phyloP scores from a whole-genome alignment of 2,888 invertebrate species.

The Xestoiulus laeticollis region DNA sequence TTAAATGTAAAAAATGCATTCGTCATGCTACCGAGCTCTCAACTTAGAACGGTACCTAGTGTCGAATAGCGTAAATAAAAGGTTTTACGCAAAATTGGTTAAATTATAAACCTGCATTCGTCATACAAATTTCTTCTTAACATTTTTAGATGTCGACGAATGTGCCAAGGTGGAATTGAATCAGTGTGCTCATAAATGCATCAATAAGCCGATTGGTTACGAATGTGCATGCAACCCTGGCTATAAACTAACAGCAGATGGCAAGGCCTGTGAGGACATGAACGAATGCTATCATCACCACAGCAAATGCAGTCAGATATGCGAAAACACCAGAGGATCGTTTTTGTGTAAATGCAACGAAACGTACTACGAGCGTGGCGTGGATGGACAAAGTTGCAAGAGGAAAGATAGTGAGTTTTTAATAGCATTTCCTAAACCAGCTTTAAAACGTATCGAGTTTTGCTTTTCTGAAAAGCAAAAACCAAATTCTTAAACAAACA shows the following conservation, averaged over 20 bases:
- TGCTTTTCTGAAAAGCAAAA: neutral
- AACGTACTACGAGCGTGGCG: slow-evolving; percentile 81
- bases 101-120: neutral
- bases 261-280: slow-evolving; percentile 81
- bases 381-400: slow-evolving; percentile 89
- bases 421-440: neutral
- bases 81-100: too few relatives aligned
- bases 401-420: slow-evolving; percentile 74
- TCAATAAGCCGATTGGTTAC: slow-evolving; percentile 92
- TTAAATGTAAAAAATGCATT: too few relatives aligned
- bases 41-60: too few relatives aligned
- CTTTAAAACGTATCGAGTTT: neutral
- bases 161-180: slow-evolving; percentile 89
- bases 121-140: neutral
- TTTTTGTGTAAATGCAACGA: slow-evolving; percentile 97
- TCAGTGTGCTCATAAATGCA: slow-evolving; percentile 95
- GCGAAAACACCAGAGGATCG: slow-evolving; percentile 93
- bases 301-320: slow-evolving; percentile 92
- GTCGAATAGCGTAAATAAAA: too few relatives aligned
- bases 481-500: neutral
- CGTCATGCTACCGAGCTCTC: too few relatives aligned
- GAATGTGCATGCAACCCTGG: slow-evolving; percentile 95
- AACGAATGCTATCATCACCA: slow-evolving; percentile 88
- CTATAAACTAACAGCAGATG: slow-evolving; percentile 86
- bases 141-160: slow-evolving; percentile 81